phyloP scores from a whole-genome alignment of 1,140 invertebrate genomes.

The Alviniconcha marisindica region DNA sequence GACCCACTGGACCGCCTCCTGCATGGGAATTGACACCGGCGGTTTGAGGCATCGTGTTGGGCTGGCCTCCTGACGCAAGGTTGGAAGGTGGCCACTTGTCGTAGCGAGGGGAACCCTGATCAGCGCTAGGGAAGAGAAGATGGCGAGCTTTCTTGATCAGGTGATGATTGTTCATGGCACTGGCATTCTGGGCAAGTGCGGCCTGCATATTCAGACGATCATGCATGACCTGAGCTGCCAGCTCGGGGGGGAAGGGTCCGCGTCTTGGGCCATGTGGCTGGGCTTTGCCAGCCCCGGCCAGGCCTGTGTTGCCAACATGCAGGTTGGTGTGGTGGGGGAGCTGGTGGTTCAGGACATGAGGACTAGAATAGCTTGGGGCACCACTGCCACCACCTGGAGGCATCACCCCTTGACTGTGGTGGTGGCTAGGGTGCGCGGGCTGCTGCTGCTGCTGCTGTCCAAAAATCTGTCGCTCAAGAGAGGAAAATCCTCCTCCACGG shows the following conservation, averaged over 20 bases:
- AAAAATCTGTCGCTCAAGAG: constrained; percentile 30
- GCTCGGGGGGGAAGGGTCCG: constrained; percentile 30
- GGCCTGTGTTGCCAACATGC: not conserved
- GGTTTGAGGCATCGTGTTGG: not conserved
- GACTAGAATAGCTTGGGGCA: constrained; percentile 16
- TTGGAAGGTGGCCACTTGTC: constrained; percentile 29
- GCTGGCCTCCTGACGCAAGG: not conserved
- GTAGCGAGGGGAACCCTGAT: constrained; percentile 25
- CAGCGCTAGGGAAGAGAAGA: constrained; percentile 17
- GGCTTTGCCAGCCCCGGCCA: constrained; percentile 10
- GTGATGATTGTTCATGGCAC: constrained; percentile 39
- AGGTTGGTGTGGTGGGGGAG: not conserved
- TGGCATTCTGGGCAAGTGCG: constrained; percentile 31
- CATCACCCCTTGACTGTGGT: too few species aligned
- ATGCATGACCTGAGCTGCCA: constrained; percentile 36
- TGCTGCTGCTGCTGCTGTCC: constrained; percentile 17
- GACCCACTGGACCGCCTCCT: not conserved
- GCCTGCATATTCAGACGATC: constrained; percentile 42
- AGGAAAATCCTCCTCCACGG: constrained; percentile 11
- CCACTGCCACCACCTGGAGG: too few species aligned
- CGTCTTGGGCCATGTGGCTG: constrained; percentile 6
- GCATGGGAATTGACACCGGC: constrained; percentile 4
- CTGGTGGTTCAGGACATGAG: constrained; percentile 28
- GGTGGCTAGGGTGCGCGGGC: not conserved
- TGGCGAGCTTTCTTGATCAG: constrained; percentile 39